These are phyloP conservation scores for Eupithecia insigniata DNA, from an alignment of 2,888 invertebrate species.

Conservation along the genomic window DNA sequence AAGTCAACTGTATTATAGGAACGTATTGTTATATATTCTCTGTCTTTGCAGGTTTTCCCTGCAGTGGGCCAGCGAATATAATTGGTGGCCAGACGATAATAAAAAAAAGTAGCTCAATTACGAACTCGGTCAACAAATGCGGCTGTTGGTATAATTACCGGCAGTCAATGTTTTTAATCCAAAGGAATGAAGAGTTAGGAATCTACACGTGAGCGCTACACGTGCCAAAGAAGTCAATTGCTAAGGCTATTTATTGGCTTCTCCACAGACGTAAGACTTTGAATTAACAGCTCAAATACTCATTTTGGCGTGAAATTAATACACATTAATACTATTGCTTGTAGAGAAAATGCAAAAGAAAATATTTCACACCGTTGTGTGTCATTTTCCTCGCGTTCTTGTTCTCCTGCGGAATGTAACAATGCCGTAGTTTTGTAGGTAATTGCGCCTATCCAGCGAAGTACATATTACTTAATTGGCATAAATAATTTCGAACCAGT, in stretches of 20 bases:
- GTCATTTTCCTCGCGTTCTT: slow-evolving; percentile 6
- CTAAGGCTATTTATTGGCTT: slow-evolving; percentile 20
- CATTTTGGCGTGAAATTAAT: background rate
- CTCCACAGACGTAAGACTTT: background rate
- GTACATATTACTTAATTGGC: slow-evolving; percentile 12
- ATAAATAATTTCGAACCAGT: slow-evolving; percentile 25
- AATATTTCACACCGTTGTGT: slow-evolving; percentile 1
- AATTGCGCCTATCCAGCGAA: slow-evolving; percentile 13
- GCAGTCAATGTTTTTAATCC: slow-evolving; percentile 32
- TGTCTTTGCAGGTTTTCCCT: too few species aligned
- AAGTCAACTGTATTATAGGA: background rate
- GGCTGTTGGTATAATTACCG: slow-evolving; percentile 25
- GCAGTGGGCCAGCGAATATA: background rate
- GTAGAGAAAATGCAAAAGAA: slow-evolving; percentile 5
- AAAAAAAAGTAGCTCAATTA: slow-evolving; percentile 18
- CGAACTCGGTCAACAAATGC: slow-evolving; percentile 13
- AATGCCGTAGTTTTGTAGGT: slow-evolving; percentile 20
- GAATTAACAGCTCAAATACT: background rate
- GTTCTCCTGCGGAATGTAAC: slow-evolving; percentile 18
- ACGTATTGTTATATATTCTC: background rate
- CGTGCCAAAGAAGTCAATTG: slow-evolving; percentile 31
- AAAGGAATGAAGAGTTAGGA: slow-evolving; percentile 23
- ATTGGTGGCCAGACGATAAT: background rate
- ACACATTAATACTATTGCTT: background rate
- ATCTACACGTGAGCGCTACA: slow-evolving; percentile 37